These are phyloP conservation scores for Trinectes maculatus DNA, from an alignment of 2,113 vertebrate species.

Conservation along the genomic window DNA sequence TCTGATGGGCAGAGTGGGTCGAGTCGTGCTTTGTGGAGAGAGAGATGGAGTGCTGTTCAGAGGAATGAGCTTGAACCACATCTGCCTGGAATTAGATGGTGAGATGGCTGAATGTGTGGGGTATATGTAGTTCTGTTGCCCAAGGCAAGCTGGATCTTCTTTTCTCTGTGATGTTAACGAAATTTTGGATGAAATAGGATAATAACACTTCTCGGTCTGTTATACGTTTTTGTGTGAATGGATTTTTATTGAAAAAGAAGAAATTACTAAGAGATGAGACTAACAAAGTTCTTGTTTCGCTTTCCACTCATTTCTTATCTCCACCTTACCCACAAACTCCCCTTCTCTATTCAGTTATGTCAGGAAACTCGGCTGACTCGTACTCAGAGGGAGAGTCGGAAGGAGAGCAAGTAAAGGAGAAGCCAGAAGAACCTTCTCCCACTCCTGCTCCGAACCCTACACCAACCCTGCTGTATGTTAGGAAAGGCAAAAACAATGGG, in stretches of 20 bases:
- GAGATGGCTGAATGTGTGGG: conserved; percentile 45
- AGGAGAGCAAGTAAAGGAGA: conserved; percentile 75
- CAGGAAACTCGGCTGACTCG: conserved; percentile 84
- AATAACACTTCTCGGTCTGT: not conserved
- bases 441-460: conserved; percentile 36
- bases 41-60: conserved; percentile 83
- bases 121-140: conserved; percentile 1
- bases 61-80: conserved; percentile 85
- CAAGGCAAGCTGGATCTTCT: not conserved
- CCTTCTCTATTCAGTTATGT: conserved; percentile 76
- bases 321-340: not conserved
- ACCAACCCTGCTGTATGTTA: conserved; percentile 71
- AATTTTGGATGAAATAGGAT: conserved; percentile 1
- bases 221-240: conserved; percentile 2
- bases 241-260: not conserved
- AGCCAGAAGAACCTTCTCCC: conserved; percentile 36
- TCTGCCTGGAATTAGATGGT: conserved; percentile 86
- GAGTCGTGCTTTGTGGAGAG: conserved; percentile 84
- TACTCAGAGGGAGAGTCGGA: conserved; percentile 82
- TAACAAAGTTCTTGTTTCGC: not conserved
- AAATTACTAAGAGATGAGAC: conserved; percentile 5
- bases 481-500: conserved; percentile 75
- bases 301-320: not conserved
- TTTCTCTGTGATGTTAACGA: not conserved
- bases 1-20: conserved; percentile 82